phyloP scores from a whole-genome alignment of 2,113 vertebrate species.

The Protobothrops flavoviridis region DNA sequence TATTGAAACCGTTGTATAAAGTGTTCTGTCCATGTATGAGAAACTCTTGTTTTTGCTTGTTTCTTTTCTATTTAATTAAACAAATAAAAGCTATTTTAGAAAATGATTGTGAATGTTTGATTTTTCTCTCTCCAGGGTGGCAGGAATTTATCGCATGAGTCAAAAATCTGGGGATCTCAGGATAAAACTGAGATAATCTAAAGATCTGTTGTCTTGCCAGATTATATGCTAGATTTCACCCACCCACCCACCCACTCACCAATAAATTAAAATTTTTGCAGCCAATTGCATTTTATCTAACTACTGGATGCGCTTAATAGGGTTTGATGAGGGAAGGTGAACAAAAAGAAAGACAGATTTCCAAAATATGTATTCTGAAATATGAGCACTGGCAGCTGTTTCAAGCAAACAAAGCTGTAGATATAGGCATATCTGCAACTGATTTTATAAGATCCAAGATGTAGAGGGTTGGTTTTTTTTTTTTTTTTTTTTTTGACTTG shows the following conservation, averaged over 20 bases:
- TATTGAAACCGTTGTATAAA: not conserved
- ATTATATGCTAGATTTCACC: not conserved
- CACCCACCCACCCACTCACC: too few relatives aligned
- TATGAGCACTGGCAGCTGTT: not conserved
- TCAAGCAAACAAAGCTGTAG: not conserved
- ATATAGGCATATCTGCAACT: not conserved
- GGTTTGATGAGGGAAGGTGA: not conserved
- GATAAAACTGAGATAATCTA: not conserved
- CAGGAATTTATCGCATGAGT: not conserved
- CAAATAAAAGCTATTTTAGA: not conserved
- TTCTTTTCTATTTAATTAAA: not conserved
- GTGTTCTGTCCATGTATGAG: not conserved
- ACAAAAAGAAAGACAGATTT: not conserved
- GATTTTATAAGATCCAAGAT: not conserved
- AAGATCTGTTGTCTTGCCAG: not conserved
- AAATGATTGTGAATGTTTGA: not conserved
- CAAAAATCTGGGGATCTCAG: not conserved
- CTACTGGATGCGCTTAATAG: not conserved
- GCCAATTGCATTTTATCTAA: not conserved
- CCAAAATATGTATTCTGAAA: not conserved
- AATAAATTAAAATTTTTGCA: not conserved
- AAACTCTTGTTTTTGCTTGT: not conserved
- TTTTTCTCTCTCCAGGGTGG: too few relatives aligned
- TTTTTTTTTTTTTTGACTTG: not conserved
- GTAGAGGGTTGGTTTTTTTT: not conserved